Evolutionary conservation across 1,140 invertebrate species (phyloP).

Genomic region (Bombus waltoni): DNA sequence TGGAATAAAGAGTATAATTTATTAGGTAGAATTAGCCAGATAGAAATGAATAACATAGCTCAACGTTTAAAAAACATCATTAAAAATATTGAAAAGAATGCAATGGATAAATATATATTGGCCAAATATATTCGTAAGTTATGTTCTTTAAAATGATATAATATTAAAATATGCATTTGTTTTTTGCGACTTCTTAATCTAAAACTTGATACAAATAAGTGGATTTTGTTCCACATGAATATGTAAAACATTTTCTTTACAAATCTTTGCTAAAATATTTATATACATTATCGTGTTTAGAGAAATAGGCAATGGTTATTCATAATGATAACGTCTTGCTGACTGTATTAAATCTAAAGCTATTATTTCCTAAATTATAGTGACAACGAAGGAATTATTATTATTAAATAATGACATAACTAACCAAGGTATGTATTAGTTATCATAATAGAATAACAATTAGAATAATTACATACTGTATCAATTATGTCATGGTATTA

Average conservation of each 20-base stretch:
- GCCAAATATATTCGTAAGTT: constrained; percentile 66
- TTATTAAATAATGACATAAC: not conserved
- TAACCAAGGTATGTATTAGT: not conserved
- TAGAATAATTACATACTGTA: not conserved
- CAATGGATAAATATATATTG: constrained; percentile 43
- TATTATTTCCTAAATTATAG: constrained; percentile 15
- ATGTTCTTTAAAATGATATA: not conserved
- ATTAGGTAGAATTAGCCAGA: constrained; percentile 22
- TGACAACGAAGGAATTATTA: not conserved
- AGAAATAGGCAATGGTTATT: not conserved
- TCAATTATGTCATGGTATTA: not conserved
- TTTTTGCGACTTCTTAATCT: not conserved
- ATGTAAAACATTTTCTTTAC: not conserved
- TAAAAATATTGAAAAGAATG: constrained; percentile 31
- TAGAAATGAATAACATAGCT: constrained; percentile 37
- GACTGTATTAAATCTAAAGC: not conserved
- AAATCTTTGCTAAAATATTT: not conserved
- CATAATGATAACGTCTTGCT: not conserved
- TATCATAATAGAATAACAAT: not conserved
- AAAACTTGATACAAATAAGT: not conserved
- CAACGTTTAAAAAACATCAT: constrained; percentile 55
- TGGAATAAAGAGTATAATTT: constrained; percentile 69
- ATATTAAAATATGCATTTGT: not conserved
- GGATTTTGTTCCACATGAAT: not conserved
- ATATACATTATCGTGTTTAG: not conserved